Evolutionary conservation across 2,797 vertebrate genomes (phyloP).

Genomic region (Enteromius radiatus): DNA sequence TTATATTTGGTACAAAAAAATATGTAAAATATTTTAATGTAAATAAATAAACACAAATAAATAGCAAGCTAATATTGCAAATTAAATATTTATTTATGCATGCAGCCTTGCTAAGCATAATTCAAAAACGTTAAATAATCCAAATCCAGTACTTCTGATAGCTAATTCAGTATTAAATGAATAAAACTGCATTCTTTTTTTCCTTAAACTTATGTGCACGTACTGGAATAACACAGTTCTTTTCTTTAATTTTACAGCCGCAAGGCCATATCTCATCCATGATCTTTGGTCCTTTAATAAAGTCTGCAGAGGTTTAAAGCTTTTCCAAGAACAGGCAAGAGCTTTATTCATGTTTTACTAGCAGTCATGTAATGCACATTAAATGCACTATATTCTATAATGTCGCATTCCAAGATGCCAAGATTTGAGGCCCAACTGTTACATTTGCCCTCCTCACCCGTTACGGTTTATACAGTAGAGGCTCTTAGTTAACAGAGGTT

Average conservation of each 20-base stretch:
- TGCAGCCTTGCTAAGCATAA: neutral
- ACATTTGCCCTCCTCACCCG: neutral
- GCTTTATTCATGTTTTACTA: conserved; percentile 23
- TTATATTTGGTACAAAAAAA: no score
- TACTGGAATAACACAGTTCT: conserved; percentile 59
- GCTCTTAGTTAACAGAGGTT: conserved; percentile 9
- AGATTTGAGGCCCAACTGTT: conserved; percentile 1
- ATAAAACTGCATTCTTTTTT: conserved; percentile 17
- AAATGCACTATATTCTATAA: conserved; percentile 31
- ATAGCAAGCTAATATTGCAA: neutral
- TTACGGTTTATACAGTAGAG: conserved; percentile 30
- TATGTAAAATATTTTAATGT: no score
- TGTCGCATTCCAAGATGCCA: neutral
- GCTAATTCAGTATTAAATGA: neutral
- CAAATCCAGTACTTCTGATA: neutral
- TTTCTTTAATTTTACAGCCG: conserved; percentile 64
- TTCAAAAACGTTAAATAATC: neutral
- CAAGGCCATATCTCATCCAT: conserved; percentile 66
- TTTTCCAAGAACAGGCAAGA: conserved; percentile 13
- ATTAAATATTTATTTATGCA: neutral
- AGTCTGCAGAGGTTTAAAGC: neutral
- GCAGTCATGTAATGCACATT: conserved; percentile 10
- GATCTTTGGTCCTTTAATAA: conserved; percentile 8
- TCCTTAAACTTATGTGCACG: conserved; percentile 54
- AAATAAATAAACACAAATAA: neutral